Evolutionary conservation across 2,888 invertebrate species (phyloP), one percentile per base, ranked within the genome.

Genomic region (Tiliacea aurago): DNA sequence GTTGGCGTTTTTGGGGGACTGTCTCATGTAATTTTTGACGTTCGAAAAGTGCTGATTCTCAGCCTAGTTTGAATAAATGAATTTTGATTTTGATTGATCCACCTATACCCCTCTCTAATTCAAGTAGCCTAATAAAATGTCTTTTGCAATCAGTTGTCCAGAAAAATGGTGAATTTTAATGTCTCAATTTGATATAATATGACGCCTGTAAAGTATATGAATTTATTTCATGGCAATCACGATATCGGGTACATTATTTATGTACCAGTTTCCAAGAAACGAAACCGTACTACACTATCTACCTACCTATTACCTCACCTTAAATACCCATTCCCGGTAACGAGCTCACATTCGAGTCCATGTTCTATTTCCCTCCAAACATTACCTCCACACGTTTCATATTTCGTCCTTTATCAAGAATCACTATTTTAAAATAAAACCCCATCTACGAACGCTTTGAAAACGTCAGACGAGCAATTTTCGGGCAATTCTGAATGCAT

Each of bases 401-500:
- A 86, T 87, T 84, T 83, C 83, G 56, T 84, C 67, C 76, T 78
- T 80, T 87, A 86, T 86, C 86, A 87, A 85, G 80, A 82, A 86
- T 83, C 83, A 83, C 78, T 81, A 83, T 81, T 86, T 84, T 86
- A 86, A 86, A 86, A 87, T 87, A 78, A 82, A 89, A 88, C 89
- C 88, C 88, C 89, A 88, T 90, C 79, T 71, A 86, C 90, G 88
- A 89, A 88, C 89, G 87, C 90, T 90, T 90, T 89, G 86, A 90
- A 92, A 93, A 91, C 93, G 93, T 91, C 91, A 91, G 92, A 93
- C 90, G 92, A 91, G 91, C 94, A 93, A 94, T 94, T 94, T 93
- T 94, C 94, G 91, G 91, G 93, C 93, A 91, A 93, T 94, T 94
- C 87, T 89, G 87, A 93, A 94, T 93, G 92, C 94, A 94, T 94